Evolutionary conservation across 1,140 invertebrate genomes (phyloP).

Genomic region (Drosophila eugracilis): DNA sequence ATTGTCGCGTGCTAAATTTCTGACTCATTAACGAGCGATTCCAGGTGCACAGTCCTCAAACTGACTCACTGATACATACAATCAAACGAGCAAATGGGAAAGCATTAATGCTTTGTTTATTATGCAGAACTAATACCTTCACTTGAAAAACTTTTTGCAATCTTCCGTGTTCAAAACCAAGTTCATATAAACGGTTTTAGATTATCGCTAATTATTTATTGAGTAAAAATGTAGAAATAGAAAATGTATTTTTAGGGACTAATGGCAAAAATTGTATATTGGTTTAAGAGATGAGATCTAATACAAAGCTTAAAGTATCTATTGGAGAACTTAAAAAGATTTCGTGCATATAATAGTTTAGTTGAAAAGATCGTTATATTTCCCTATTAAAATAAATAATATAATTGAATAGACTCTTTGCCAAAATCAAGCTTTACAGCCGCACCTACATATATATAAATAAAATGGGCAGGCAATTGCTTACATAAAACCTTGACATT

Average conservation of each 20-base stretch:
- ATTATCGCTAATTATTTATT: too few species aligned
- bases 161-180: too few species aligned
- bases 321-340: too few species aligned
- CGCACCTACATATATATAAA: not conserved
- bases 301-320: too few species aligned
- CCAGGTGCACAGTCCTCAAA: slow-evolving; percentile 20
- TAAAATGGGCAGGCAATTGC: slow-evolving; percentile 1
- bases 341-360: too few species aligned
- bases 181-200: too few species aligned
- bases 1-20: slow-evolving; percentile 31
- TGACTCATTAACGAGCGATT: slow-evolving; percentile 35
- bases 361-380: too few species aligned
- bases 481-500: slow-evolving; percentile 28
- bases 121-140: not conserved
- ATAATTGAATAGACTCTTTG: not conserved
- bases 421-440: not conserved
- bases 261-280: too few species aligned
- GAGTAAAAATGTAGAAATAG: too few species aligned
- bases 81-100: not conserved
- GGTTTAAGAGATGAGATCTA: too few species aligned
- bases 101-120: not conserved
- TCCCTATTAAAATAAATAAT: not conserved
- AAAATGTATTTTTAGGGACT: too few species aligned
- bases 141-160: not conserved
- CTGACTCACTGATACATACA: slow-evolving; percentile 24